These are phyloP conservation scores for Elymnias hypermnestra DNA, from an alignment of 1,140 invertebrate genomes.

Conservation along the genomic window DNA sequence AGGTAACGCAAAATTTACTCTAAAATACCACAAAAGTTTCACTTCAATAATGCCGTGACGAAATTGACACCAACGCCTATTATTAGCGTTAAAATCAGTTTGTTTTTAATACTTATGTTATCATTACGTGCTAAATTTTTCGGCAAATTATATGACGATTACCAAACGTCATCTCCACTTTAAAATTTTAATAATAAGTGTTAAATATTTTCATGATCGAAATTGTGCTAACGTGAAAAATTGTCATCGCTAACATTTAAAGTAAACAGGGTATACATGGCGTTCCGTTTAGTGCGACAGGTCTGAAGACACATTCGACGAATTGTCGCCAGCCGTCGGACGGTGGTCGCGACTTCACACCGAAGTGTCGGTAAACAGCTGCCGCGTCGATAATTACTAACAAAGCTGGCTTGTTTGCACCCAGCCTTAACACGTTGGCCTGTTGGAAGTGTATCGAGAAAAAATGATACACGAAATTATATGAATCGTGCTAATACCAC, in stretches of 20 bases:
- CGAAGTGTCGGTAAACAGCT: conserved; percentile 62
- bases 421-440: conserved; percentile 40
- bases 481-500: conserved; percentile 23
- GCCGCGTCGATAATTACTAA: conserved; percentile 63
- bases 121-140: no score
- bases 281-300: conserved; percentile 36
- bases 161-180: no score
- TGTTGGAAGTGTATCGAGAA: conserved; percentile 25
- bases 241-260: conserved; percentile 36
- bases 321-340: conserved; percentile 51
- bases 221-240: conserved; percentile 28
- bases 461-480: conserved; percentile 29
- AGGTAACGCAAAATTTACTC: no score
- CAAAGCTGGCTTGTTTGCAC: conserved; percentile 56
- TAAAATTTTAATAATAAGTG: conserved; percentile 10
- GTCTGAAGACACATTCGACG: conserved; percentile 49
- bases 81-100: no score
- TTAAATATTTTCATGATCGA: conserved; percentile 13
- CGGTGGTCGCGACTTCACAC: conserved; percentile 71
- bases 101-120: no score
- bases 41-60: no score
- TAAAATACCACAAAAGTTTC: no score
- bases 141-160: no score
- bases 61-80: no score
- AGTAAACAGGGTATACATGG: conserved; percentile 35